Evolutionary conservation across 2,888 invertebrate species (phyloP).

Genomic region (Chironomus tentans): DNA sequence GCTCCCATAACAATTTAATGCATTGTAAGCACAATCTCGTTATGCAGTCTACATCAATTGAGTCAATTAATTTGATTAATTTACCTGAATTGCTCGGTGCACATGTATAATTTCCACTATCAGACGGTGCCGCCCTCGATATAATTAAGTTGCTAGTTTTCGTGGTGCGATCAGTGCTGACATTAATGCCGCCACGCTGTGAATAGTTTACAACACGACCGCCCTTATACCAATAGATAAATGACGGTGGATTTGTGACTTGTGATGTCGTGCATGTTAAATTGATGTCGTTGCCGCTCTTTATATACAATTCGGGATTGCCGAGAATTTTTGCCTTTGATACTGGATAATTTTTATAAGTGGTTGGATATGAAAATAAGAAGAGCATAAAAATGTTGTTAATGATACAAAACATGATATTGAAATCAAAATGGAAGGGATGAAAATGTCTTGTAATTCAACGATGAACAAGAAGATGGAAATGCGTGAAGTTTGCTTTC

Average conservation of each 20-base stretch:
- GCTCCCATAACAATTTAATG: too few relatives aligned
- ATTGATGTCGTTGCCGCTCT: slow-evolving; percentile 45
- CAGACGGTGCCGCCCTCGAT: slow-evolving; percentile 65
- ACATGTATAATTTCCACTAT: slow-evolving; percentile 61
- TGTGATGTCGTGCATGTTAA: slow-evolving; percentile 45
- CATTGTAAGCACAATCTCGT: too few relatives aligned
- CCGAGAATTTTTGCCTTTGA: slow-evolving; percentile 46
- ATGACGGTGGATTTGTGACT: slow-evolving; percentile 48
- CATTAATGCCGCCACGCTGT: slow-evolving; percentile 66
- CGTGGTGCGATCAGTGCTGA: slow-evolving; percentile 72
- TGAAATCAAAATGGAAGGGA: too few relatives aligned
- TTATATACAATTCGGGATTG: slow-evolving; percentile 44
- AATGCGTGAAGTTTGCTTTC: too few relatives aligned
- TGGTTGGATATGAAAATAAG: neutral
- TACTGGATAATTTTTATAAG: slow-evolving; percentile 34
- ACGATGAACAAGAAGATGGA: too few relatives aligned
- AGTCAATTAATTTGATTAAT: slow-evolving; percentile 2
- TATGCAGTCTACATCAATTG: neutral
- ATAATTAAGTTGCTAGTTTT: slow-evolving; percentile 70
- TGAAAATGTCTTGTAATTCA: too few relatives aligned
- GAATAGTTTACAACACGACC: slow-evolving; percentile 68
- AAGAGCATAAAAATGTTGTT: neutral
- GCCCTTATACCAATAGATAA: slow-evolving; percentile 72
- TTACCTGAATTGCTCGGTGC: slow-evolving; percentile 60
- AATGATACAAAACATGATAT: too few relatives aligned